Evolutionary conservation across 2,113 vertebrate species (phyloP).

Genomic region (Channa argus): DNA sequence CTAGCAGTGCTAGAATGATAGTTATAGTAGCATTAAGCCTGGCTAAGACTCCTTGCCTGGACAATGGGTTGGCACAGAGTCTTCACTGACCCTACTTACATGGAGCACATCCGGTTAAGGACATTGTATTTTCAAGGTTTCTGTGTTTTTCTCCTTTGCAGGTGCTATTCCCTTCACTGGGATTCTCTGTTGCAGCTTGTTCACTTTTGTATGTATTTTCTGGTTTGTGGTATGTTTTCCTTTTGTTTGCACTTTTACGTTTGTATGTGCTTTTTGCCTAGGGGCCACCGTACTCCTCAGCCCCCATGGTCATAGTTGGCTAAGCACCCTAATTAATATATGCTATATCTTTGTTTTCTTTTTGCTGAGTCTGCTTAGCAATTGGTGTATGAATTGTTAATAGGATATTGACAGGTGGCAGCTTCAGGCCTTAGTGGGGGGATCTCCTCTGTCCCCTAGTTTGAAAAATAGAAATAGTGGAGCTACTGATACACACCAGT

Average conservation of each 20-base stretch:
- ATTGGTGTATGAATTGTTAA: conserved; percentile 58
- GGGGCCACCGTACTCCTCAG: conserved; percentile 1
- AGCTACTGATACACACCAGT: conserved; percentile 44
- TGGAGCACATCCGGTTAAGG: no score
- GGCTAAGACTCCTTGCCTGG: no score
- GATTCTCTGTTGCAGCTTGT: no score
- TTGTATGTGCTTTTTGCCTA: no score
- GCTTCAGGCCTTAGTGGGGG: conserved; percentile 38
- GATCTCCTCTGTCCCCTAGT: conserved; percentile 33
- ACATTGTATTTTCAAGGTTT: no score
- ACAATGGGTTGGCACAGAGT: no score
- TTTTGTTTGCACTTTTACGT: no score
- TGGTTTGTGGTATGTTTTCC: neutral
- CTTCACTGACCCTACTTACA: no score
- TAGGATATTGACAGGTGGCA: conserved; percentile 66
- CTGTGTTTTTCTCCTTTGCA: no score
- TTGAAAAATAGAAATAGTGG: conserved; percentile 27
- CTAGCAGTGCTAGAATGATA: no score
- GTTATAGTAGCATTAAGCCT: no score
- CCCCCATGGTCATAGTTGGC: conserved; percentile 46
- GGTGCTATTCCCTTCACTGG: no score
- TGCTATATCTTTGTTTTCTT: conserved; percentile 38
- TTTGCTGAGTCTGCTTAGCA: conserved; percentile 63
- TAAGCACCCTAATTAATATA: conserved; percentile 60
- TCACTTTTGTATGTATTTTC: neutral